Evolutionary conservation across 2,888 invertebrate genomes (phyloP).

Genomic region (Coleophora deauratella): DNA sequence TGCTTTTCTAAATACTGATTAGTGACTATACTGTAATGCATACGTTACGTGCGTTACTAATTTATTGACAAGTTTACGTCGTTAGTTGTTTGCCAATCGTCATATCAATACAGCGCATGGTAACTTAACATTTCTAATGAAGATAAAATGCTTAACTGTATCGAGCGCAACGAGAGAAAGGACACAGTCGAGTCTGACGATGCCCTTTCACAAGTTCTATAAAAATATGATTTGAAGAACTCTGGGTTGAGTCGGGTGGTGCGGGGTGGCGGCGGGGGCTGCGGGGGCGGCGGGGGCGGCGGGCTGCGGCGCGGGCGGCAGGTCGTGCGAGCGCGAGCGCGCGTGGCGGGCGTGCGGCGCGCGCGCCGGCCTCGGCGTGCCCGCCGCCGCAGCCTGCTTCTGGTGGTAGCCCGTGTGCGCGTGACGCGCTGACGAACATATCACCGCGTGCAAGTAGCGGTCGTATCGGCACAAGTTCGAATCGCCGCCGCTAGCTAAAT

Average conservation of each 20-base stretch:
- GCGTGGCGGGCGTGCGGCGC: slow-evolving; percentile 28
- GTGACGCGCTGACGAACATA: slow-evolving; percentile 70
- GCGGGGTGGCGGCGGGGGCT: slow-evolving; percentile 51
- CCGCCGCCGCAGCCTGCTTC: slow-evolving; percentile 39
- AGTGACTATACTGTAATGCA: slow-evolving; percentile 26
- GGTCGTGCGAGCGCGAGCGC: slow-evolving; percentile 58
- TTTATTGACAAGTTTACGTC: slow-evolving; percentile 17
- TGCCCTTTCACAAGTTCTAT: slow-evolving; percentile 51
- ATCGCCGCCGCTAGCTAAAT: slow-evolving; percentile 75
- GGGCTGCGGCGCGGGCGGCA: slow-evolving; percentile 33
- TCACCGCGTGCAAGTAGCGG: slow-evolving; percentile 77
- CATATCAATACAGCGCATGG: slow-evolving; percentile 33
- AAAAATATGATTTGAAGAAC: slow-evolving; percentile 68
- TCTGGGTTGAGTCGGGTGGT: slow-evolving; percentile 40
- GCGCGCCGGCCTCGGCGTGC: slow-evolving; percentile 28
- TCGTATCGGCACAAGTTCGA: slow-evolving; percentile 73
- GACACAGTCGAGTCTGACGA: slow-evolving; percentile 33
- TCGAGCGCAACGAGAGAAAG: slow-evolving; percentile 23
- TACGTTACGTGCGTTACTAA: slow-evolving; percentile 12
- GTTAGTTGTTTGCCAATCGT: slow-evolving; percentile 12
- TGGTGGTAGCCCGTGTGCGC: slow-evolving; percentile 65
- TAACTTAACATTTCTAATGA: slow-evolving; percentile 34
- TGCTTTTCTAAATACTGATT: slow-evolving; percentile 37
- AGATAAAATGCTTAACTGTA: slow-evolving; percentile 3
- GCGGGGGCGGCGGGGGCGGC: slow-evolving; percentile 39